Conservation (phyloP, 2,113 vertebrate species). For the Eonycteris spelaea region DNA sequence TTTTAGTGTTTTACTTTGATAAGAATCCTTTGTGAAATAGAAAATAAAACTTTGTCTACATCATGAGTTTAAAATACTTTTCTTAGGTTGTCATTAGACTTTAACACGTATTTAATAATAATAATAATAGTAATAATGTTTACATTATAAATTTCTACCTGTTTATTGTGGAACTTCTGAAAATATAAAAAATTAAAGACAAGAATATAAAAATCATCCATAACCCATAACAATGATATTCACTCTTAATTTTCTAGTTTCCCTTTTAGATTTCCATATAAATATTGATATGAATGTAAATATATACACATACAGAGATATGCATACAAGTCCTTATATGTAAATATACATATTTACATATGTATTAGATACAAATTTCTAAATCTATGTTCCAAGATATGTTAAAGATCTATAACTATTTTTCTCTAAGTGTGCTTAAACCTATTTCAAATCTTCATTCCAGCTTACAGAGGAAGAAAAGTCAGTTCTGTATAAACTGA, state of each 20-base stretch:
- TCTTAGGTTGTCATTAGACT: neutral
- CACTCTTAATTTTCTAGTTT: neutral
- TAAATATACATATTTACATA: neutral
- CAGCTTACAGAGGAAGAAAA: neutral
- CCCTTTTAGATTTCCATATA: neutral
- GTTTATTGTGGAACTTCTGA: neutral
- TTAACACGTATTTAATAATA: neutral
- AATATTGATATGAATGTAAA: neutral
- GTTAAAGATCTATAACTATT: neutral
- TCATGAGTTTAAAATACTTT: neutral
- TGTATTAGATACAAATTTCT: neutral
- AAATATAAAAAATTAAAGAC: neutral
- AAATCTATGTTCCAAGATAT: neutral
- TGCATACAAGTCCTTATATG: neutral
- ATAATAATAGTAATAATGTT: neutral
- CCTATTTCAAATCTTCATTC: neutral
- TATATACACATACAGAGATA: neutral
- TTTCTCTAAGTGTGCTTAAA: neutral
- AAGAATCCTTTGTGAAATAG: neutral
- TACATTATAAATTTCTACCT: neutral
- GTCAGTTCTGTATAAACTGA: neutral
- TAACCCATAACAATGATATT: neutral
- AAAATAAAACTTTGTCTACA: neutral
- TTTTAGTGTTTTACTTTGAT: neutral
- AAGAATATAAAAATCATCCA: neutral